Conservation (phyloP, 2,113 vertebrate species). For the Perca schrenkii region DNA sequence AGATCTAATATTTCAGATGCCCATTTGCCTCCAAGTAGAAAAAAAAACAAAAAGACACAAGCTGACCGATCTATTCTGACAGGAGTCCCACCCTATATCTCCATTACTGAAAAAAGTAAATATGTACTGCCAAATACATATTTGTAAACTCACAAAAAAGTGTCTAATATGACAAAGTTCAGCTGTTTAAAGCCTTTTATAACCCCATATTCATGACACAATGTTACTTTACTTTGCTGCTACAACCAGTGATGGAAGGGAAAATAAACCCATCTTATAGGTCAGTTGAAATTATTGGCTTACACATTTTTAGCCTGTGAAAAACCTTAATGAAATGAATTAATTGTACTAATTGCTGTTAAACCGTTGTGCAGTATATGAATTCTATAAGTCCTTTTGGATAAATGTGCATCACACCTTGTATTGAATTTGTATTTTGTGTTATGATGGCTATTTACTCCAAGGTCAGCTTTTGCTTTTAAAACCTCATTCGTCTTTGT, state of each 20-base stretch:
- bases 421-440: constrained; percentile 42
- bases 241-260: neutral
- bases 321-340: neutral
- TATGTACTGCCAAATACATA: neutral
- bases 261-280: neutral
- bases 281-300: neutral
- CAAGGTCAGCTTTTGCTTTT: constrained; percentile 46
- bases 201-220: neutral
- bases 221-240: neutral
- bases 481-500: constrained; percentile 40
- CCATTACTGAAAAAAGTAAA: neutral
- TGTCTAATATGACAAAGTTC: neutral
- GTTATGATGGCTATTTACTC: constrained; percentile 43
- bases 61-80: neutral
- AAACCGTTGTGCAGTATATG: neutral
- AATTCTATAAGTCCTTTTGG: neutral
- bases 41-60: neutral
- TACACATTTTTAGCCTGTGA: neutral
- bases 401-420: neutral
- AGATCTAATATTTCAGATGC: neutral
- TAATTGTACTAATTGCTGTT: neutral
- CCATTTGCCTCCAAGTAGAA: neutral
- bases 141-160: neutral
- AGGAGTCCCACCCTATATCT: neutral
- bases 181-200: neutral